phyloP scores from a whole-genome alignment of 2,888 invertebrate species.

The Diplazon laetatorius region DNA sequence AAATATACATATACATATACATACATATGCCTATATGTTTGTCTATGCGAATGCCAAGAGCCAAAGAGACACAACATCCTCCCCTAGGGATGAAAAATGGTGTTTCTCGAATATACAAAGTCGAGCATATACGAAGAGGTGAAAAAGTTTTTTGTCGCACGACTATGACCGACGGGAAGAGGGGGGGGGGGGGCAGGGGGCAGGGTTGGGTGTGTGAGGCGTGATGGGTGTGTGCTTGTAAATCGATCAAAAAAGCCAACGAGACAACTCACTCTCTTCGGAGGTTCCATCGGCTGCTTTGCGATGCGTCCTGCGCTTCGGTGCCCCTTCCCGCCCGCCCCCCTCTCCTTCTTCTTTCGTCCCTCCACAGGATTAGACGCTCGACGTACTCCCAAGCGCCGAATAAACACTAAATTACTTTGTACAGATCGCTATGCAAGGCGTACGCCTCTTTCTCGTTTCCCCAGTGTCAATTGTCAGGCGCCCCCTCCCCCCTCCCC shows the following conservation, averaged over 20 bases:
- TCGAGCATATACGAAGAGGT: neutral
- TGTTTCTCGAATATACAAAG: slow-evolving; percentile 51
- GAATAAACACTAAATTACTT: slow-evolving; percentile 71
- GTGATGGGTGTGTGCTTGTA: slow-evolving; percentile 21
- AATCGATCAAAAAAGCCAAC: slow-evolving; percentile 42
- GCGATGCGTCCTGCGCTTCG: slow-evolving; percentile 45
- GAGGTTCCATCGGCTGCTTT: slow-evolving; percentile 57
- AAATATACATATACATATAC: no score
- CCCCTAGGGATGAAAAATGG: slow-evolving; percentile 59
- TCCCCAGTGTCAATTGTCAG: slow-evolving; percentile 65
- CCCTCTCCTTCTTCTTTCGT: neutral
- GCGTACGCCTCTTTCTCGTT: slow-evolving; percentile 38
- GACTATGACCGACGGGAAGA: neutral
- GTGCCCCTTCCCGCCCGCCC: no score
- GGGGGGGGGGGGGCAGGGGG: neutral
- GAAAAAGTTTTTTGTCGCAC: neutral
- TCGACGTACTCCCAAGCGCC: slow-evolving; percentile 66
- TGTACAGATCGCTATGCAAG: slow-evolving; percentile 58
- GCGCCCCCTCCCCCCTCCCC: no score
- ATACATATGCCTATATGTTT: no score
- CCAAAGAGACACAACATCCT: slow-evolving; percentile 54
- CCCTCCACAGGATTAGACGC: slow-evolving; percentile 63
- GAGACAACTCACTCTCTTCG: slow-evolving; percentile 40
- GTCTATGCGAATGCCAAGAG: slow-evolving; percentile 37
- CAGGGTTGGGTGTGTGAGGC: neutral